Evolutionary conservation across 2,113 vertebrate species (phyloP), one percentile per base, ranked within the genome.

Genomic region (Callopanchax toddi): DNA sequence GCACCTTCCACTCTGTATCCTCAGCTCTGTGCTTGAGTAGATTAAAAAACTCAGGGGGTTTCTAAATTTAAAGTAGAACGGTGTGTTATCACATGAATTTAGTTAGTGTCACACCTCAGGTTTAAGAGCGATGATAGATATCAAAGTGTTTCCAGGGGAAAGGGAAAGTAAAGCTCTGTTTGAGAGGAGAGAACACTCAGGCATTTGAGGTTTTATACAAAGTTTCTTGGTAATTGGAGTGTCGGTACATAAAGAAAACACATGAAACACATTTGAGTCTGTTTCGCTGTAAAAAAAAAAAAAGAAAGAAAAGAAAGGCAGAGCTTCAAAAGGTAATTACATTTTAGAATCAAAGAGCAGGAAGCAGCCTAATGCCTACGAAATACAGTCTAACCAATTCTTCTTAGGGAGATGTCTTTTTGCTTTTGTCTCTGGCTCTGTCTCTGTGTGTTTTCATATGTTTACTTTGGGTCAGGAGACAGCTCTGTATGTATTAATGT

Each of bases 161-260:
- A 48, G 40, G 39, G 59, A 43, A 71, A 74, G 74, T 21, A 40
- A n/a, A 4, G n/a, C 20, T 40, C n/a, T 60, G 26, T 79, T 62
- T 78, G 83, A 65, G 71, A 67, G 60, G 70, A 83, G 83, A 84
- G 79, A 82, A 64, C 68, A 82, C 68, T 75, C 74, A 77, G 84
- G 79, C 84, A 80, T 88, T 90, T 84, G 71, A 82, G 74, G 73
- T 85, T 87, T 87, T 66, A 49, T 61, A 62, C 66, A 80, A 88
- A 86, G 65, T 79, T 81, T 81, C 60, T 66, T 53, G 56, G 79
- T 91, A 91, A 91, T 91, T 91, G 82, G 83, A 82, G 71, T 82
- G 85, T 86, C 81, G 63, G 74, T 55, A 57, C 69, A 78, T 70
- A 74, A 81, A 74, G 72, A 74, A 71, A 81, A 71, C 74, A 79